Evolutionary conservation across 2,797 vertebrate species (phyloP).

Genomic region (Eulemur coronatus): DNA sequence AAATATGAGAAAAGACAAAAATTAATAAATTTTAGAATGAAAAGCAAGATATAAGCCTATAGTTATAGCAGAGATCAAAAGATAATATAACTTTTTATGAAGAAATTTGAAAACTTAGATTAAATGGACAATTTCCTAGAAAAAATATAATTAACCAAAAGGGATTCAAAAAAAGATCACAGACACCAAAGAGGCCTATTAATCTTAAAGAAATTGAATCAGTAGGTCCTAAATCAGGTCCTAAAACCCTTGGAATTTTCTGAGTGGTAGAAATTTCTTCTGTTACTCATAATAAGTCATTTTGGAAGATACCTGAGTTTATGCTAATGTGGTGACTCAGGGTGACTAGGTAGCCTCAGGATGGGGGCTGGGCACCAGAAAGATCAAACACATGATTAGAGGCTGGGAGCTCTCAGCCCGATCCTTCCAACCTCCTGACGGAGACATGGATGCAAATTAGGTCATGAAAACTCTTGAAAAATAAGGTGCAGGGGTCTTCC

Average conservation of each 20-base stretch:
- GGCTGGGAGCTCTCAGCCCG: background rate
- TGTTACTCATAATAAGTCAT: background rate
- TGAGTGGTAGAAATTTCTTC: background rate
- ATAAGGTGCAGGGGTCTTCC: background rate
- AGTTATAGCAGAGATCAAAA: background rate
- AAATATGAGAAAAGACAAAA: background rate
- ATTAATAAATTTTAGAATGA: background rate
- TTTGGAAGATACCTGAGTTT: background rate
- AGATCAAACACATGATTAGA: background rate
- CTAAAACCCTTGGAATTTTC: background rate
- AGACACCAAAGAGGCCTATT: background rate
- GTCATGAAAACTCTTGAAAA: background rate
- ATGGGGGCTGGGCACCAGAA: background rate
- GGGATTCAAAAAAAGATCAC: background rate
- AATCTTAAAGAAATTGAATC: background rate
- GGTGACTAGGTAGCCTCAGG: background rate
- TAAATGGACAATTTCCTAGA: background rate
- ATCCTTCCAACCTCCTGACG: background rate
- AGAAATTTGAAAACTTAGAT: background rate
- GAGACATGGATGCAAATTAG: background rate
- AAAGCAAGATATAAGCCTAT: background rate
- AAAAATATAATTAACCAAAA: background rate
- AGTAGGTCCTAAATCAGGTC: background rate
- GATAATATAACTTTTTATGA: background rate
- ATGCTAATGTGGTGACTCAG: background rate